Percentiles rank a stretch among this genome's conserved stretches.
Evolutionary conservation across 2,888 invertebrate species (phyloP).

Genomic region (Cistogaster globosa): DNA sequence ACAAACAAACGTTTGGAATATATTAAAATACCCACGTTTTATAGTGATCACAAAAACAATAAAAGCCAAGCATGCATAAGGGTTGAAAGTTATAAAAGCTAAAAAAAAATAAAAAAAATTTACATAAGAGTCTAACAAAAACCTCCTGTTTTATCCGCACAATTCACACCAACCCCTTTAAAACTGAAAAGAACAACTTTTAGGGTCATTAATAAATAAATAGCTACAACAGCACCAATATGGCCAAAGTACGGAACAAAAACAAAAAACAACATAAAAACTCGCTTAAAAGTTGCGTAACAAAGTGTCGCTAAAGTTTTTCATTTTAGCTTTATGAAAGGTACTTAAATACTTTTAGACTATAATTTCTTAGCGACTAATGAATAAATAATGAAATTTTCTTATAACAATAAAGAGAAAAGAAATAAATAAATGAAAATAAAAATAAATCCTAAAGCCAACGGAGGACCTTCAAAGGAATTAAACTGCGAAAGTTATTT

Average conservation of each 20-base stretch:
- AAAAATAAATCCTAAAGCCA: slow-evolving; percentile 5
- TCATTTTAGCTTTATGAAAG: slow-evolving; percentile 63
- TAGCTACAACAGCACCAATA: slow-evolving; percentile 35
- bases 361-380: slow-evolving; percentile 65
- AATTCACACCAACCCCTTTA: slow-evolving; percentile 30
- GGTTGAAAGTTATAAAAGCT: slow-evolving; percentile 25
- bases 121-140: slow-evolving; percentile 17
- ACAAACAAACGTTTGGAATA: background rate
- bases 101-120: background rate
- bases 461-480: slow-evolving; percentile 27
- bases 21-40: background rate
- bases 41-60: background rate
- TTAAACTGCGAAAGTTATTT: slow-evolving; percentile 43
- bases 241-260: slow-evolving; percentile 1
- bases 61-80: slow-evolving; percentile 27
- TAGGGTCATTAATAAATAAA: slow-evolving; percentile 69
- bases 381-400: slow-evolving; percentile 71
- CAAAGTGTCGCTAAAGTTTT: slow-evolving; percentile 71
- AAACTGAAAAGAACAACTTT: slow-evolving; percentile 67
- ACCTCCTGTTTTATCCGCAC: slow-evolving; percentile 8
- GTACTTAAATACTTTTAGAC: slow-evolving; percentile 66
- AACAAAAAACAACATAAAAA: slow-evolving; percentile 35
- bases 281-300: slow-evolving; percentile 69
- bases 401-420: slow-evolving; percentile 37
- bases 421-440: slow-evolving; percentile 4